Base-by-base conservation (phyloP, 1,140 invertebrate genomes). In the Ooceraea biroi region DNA sequence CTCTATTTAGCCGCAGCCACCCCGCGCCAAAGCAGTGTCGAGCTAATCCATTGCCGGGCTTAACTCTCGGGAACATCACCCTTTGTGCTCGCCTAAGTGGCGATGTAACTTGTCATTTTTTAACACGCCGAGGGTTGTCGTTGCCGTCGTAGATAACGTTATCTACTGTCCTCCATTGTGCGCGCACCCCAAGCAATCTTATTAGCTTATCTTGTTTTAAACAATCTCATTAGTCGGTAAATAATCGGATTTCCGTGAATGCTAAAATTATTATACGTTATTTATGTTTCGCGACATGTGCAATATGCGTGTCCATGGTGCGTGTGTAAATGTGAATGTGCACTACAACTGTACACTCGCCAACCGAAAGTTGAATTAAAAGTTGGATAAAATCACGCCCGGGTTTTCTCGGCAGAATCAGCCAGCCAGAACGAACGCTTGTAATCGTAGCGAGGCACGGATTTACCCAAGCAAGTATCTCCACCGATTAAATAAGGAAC, bases 391-490 rank as follows among this genome's bases (percentile, higher is more conserved):
- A 80, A 80, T 58, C 65, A 50, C 65, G 76, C 19, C 11, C 14
- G 36, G 36, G 19, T 65, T 65, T 63, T 77, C 73, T 65, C 73
- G 50, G 36, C 36, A 36, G 2, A 36, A 36, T 30, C 73, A 30
- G 44, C 22, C 71, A 58, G 58, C n/a, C 63, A 36, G 65, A 57
- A 22, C 36, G 44, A 55, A 19, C 36, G 48, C 11, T 46, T 80
- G 65, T 80, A 80, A 71, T 80, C 68, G 76, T 46, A 19, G 63
- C 57, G 48, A 68, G 22, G 65, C 50, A 80, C 65, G 36, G 36
- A 68, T 80, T 80, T 80, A 80, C 65, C 76, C 76, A 58, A 69
- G 76, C 76, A 48, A 80, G 76, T 80, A 80, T 80, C 76, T 71
- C 76, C 8, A 30, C 48, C 76, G 76, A 80, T 80, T 80, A 80